Evolutionary conservation across 2,888 invertebrate species (phyloP).

Genomic region (Laothoe populi): DNA sequence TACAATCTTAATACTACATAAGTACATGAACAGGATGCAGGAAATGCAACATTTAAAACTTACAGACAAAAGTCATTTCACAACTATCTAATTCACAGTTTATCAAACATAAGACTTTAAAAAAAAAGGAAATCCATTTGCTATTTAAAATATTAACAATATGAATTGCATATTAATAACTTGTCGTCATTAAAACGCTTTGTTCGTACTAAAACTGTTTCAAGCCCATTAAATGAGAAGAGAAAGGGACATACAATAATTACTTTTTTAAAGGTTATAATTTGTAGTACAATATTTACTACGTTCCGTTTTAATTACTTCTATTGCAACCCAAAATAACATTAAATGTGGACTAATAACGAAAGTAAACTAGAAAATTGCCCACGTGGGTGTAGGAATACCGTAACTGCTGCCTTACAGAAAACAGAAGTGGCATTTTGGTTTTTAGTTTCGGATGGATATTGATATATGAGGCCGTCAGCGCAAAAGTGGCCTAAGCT

Average conservation of each 20-base stretch:
- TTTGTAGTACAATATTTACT: neutral
- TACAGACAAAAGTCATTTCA: neutral
- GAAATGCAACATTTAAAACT: neutral
- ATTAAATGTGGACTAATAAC: neutral
- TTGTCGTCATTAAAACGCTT: neutral
- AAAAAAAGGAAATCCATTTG: neutral
- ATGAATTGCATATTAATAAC: neutral
- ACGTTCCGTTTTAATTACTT: conserved; percentile 2
- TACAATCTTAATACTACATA: no score
- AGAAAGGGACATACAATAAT: conserved; percentile 13
- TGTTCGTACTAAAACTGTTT: conserved; percentile 6
- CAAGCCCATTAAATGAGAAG: conserved; percentile 13
- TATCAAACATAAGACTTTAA: neutral
- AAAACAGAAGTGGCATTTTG: no score
- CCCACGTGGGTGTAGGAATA: no score
- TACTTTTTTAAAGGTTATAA: conserved; percentile 9
- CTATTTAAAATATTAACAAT: neutral
- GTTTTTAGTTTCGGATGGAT: no score
- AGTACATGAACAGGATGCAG: no score
- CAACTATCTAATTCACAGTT: neutral
- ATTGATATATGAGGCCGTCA: no score
- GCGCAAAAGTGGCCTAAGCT: no score
- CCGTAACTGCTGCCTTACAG: no score
- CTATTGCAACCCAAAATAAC: neutral
- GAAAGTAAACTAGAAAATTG: no score